Conservation (phyloP, 2,113 vertebrate species). For the Sterrhoptilus dennistouni region DNA sequence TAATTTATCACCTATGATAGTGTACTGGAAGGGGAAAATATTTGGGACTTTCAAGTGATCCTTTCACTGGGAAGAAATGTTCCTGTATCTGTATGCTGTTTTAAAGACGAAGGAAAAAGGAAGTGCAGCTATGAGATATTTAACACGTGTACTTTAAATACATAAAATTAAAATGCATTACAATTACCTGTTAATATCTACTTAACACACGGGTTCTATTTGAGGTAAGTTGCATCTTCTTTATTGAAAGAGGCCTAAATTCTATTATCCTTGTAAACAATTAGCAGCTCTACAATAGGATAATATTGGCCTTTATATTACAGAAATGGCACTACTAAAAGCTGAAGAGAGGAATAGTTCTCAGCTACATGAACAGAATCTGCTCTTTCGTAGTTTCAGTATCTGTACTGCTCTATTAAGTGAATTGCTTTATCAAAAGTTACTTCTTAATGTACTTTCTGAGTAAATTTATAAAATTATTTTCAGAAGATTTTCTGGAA, state of each 20-base stretch:
- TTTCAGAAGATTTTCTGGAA: not conserved
- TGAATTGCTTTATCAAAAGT: not conserved
- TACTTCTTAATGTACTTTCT: not conserved
- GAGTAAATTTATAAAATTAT: not conserved
- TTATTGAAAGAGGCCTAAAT: not conserved
- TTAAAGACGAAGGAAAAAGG: not conserved
- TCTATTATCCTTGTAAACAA: not conserved
- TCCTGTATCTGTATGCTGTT: not conserved
- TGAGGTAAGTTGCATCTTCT: not conserved
- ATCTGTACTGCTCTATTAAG: not conserved
- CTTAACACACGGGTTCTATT: not conserved
- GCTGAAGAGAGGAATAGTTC: not conserved
- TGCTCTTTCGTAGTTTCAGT: not conserved
- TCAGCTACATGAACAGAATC: not conserved
- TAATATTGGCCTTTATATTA: not conserved
- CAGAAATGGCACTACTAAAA: not conserved
- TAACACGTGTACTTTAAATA: accelerated
- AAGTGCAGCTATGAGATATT: not conserved
- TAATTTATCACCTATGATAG: conserved; percentile 68
- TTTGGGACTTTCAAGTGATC: not conserved
- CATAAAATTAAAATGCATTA: not conserved
- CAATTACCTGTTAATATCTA: not conserved
- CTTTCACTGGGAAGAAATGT: not conserved
- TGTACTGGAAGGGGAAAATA: not conserved
- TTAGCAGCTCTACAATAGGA: not conserved